These are phyloP conservation scores for Pissodes strobi DNA, from an alignment of 1,140 invertebrate species.

Conservation along the genomic window DNA sequence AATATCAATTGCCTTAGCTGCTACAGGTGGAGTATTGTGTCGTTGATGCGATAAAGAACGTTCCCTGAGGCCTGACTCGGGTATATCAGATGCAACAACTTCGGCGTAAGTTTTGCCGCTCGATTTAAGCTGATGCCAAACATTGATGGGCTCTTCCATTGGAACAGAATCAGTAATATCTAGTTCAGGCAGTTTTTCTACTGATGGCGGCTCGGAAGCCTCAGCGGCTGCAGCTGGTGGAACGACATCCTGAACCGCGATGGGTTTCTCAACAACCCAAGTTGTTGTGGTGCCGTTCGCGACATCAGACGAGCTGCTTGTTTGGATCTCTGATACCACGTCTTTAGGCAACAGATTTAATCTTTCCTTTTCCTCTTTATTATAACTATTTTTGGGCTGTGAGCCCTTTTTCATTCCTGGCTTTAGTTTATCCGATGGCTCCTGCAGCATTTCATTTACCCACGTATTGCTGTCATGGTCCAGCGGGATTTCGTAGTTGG, in stretches of 20 bases:
- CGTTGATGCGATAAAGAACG: constrained; percentile 18
- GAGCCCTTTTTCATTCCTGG: constrained; percentile 5
- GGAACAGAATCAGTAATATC: neutral
- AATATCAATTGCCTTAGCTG: neutral
- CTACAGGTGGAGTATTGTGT: neutral
- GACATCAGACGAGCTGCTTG: constrained; percentile 14
- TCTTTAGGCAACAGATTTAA: constrained; percentile 42
- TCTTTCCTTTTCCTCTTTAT: constrained; percentile 34
- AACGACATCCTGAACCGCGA: no score
- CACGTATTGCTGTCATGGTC: constrained; percentile 45
- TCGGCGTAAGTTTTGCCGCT: constrained; percentile 64
- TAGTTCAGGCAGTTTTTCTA: neutral
- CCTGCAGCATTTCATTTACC: constrained; percentile 46
- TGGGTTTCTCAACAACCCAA: constrained; percentile 26
- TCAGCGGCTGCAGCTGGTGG: no score
- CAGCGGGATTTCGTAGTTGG: constrained; percentile 37
- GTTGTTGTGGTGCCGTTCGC: neutral
- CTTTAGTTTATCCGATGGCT: constrained; percentile 31
- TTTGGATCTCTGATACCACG: constrained; percentile 38
- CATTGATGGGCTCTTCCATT: constrained; percentile 12
- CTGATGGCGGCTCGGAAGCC: constrained; percentile 9
- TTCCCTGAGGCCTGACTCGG: constrained; percentile 24
- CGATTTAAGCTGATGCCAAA: constrained; percentile 56
- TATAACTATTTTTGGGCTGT: constrained; percentile 19
- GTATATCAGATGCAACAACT: constrained; percentile 58